A percentile compares a stretch with the other conserved stretches of the same genome.
phyloP scores from a whole-genome alignment of 2,888 invertebrate genomes.

The Labia minor region DNA sequence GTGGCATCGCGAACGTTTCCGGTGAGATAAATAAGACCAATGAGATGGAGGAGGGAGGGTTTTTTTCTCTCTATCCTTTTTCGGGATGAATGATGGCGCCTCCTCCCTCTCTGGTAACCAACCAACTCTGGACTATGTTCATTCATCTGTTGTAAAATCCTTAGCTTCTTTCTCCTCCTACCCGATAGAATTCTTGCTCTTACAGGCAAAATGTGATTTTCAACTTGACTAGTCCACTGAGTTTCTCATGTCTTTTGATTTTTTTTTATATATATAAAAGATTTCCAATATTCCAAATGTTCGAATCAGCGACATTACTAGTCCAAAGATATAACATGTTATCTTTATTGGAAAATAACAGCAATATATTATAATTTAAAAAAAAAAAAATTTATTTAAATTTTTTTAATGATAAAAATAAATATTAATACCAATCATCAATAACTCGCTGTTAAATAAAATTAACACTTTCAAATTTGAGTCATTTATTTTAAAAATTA shows the following conservation, averaged over 20 bases:
- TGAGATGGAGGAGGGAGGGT: background rate
- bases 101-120: no score
- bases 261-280: background rate
- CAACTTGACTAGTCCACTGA: background rate
- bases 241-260: background rate
- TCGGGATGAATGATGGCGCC: background rate
- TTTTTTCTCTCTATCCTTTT: background rate
- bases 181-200: background rate
- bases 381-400: background rate
- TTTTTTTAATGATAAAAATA: background rate
- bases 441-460: background rate
- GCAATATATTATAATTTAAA: background rate
- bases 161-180: background rate
- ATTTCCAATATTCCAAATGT: background rate
- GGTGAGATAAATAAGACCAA: background rate
- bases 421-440: no score
- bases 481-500: background rate
- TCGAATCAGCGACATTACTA: background rate
- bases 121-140: background rate
- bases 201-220: constrained; percentile 7
- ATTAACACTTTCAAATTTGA: background rate
- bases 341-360: background rate
- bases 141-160: background rate
- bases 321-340: background rate
- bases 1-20: background rate